Base-by-base conservation (phyloP, 2,113 vertebrate genomes). In the Aptenodytes patagonicus region DNA sequence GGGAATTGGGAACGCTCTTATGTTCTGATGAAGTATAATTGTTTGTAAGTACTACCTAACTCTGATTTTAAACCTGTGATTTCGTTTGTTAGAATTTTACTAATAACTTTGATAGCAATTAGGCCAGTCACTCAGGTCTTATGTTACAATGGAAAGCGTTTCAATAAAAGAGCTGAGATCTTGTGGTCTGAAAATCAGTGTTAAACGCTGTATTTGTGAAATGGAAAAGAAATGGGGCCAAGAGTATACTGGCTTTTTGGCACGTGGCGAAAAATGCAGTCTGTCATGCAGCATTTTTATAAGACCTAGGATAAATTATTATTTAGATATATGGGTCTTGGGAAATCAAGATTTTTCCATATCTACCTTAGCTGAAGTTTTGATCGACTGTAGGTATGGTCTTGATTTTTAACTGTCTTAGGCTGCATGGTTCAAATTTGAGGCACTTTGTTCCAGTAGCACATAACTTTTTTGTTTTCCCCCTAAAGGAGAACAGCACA, bases 401-500 rank as follows among this genome's bases (percentile, higher is more conserved):
- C 26, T 54, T 86, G 22, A 54, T 58, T 92, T 94, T 34, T 29
- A 78, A 28, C 49, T 40, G 17, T 60, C 29, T 71, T 44, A 31
- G 36, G 21, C 29, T 40, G 14, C 22, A 4, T 36, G 44, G 22
- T 31, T 95, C 46, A 55, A 31, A 77, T 82, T 64, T 61, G 52
- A 51, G 51, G 11, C 8, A 15, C 19, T 92, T 84, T 52, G 13
- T 87, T 69, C 54, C 22, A 40, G 32, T 28, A 70, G 21, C 51
- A 18, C 3, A 0, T 9, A 55, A 54, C 13, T 11, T 40, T 25
- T 44, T 42, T 83, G 58, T 42, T 93, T 77, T 70, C 24, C 11
- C 1, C 6, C 4, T 26, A 2, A 52, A 58, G 66, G 24, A 44
- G 10, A 51, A 32, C 3, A 5, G 1, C 11, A 7, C 10, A 5